Percentiles rank a stretch among this genome's conserved stretches.
Evolutionary conservation across 2,113 vertebrate species (phyloP).

Genomic region (Tonatia bakeri): DNA sequence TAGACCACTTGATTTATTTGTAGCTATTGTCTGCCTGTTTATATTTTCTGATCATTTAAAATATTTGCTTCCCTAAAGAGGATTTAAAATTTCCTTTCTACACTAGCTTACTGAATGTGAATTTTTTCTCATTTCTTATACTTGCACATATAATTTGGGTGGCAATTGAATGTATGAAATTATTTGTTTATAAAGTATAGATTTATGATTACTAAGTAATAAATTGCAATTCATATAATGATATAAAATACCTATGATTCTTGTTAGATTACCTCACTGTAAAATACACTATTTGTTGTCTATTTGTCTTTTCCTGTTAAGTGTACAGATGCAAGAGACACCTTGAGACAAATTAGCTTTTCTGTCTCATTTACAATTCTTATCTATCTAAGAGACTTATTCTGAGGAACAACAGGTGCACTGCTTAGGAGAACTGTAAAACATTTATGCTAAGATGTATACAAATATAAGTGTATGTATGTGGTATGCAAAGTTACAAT

Average conservation of each 20-base stretch:
- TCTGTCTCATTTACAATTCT: not conserved
- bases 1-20: conserved; percentile 29
- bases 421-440: not conserved
- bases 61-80: conserved; percentile 5
- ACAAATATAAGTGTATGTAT: not conserved
- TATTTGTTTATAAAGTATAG: not conserved
- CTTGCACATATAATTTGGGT: not conserved
- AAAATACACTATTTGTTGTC: not conserved
- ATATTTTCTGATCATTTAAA: not conserved
- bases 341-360: not conserved
- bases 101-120: not conserved
- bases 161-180: not conserved
- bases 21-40: not conserved
- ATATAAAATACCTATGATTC: not conserved
- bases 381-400: not conserved
- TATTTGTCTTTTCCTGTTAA: not conserved
- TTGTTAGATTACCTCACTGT: not conserved
- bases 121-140: not conserved
- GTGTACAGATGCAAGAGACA: not conserved
- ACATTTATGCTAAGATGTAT: not conserved
- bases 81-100: not conserved
- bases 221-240: not conserved
- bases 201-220: not conserved
- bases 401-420: not conserved
- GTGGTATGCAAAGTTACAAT: not conserved